phyloP scores from a whole-genome alignment of 2,113 vertebrate genomes.

The Notiomystis cincta region DNA sequence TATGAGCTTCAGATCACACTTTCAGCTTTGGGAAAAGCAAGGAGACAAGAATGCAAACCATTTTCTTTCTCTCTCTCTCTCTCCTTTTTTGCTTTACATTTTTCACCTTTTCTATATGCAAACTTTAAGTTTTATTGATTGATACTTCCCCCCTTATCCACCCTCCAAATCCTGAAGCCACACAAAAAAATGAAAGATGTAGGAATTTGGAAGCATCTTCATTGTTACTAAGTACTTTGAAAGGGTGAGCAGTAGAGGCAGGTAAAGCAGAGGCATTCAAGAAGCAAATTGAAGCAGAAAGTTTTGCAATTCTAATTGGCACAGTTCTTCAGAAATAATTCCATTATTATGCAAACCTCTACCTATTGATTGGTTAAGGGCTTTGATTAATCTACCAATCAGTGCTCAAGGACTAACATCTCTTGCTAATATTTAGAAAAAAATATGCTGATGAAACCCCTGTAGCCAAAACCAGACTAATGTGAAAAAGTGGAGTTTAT shows the following conservation, averaged over 20 bases:
- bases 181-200: background rate
- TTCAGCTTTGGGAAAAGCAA: background rate
- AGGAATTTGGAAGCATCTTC: background rate
- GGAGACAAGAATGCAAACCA: background rate
- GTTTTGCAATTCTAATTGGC: background rate
- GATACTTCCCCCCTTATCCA: background rate
- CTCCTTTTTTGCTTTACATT: background rate
- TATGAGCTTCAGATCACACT: background rate
- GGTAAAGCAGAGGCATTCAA: background rate
- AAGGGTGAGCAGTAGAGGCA: background rate
- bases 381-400: background rate
- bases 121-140: background rate
- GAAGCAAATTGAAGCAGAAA: background rate
- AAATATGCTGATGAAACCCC: background rate
- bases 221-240: background rate
- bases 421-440: background rate
- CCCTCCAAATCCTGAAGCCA: fast-evolving
- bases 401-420: background rate
- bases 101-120: background rate
- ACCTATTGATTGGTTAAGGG: background rate
- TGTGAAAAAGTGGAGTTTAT: background rate
- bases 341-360: background rate
- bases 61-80: background rate
- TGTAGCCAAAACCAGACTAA: background rate
- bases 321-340: background rate